These are phyloP conservation scores for Sycophaga agraensis DNA, from an alignment of 1,140 invertebrate genomes.

Conservation along the genomic window DNA sequence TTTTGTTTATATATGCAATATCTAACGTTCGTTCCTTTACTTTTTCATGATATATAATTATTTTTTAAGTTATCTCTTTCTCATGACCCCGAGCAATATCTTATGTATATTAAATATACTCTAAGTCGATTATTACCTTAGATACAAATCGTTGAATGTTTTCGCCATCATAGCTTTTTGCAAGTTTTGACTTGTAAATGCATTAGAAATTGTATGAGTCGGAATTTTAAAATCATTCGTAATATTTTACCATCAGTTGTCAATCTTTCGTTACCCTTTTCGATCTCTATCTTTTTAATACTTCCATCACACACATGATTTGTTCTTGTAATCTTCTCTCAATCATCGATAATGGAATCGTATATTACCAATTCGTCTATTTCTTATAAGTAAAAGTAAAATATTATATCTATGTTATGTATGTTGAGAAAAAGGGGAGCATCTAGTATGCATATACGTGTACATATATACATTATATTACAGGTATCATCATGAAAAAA, in stretches of 20 bases:
- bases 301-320: neutral
- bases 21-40: slow-evolving; percentile 13
- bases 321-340: neutral
- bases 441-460: slow-evolving; percentile 37
- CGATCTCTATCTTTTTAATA: slow-evolving; percentile 11
- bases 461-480: slow-evolving; percentile 60
- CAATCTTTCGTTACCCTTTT: neutral
- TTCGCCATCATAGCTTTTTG: neutral
- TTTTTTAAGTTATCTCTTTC: slow-evolving; percentile 3
- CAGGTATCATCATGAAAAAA: slow-evolving; percentile 58
- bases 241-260: neutral
- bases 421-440: slow-evolving; percentile 17
- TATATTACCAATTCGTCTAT: slow-evolving; percentile 13
- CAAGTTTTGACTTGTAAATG: slow-evolving; percentile 26
- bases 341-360: slow-evolving; percentile 10
- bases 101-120: slow-evolving; percentile 20
- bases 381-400: slow-evolving; percentile 20
- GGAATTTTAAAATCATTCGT: slow-evolving; percentile 3
- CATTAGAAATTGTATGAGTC: slow-evolving; percentile 24
- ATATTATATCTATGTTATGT: slow-evolving; percentile 11
- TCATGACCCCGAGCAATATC: neutral
- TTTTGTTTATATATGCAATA: slow-evolving; percentile 23
- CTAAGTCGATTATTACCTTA: slow-evolving; percentile 9
- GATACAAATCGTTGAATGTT: slow-evolving; percentile 11
- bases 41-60: slow-evolving; percentile 6